A percentile compares a stretch with the other conserved stretches of the same genome.
Evolutionary conservation across 2,113 vertebrate genomes (phyloP).

Genomic region (Lagopus leucura): DNA sequence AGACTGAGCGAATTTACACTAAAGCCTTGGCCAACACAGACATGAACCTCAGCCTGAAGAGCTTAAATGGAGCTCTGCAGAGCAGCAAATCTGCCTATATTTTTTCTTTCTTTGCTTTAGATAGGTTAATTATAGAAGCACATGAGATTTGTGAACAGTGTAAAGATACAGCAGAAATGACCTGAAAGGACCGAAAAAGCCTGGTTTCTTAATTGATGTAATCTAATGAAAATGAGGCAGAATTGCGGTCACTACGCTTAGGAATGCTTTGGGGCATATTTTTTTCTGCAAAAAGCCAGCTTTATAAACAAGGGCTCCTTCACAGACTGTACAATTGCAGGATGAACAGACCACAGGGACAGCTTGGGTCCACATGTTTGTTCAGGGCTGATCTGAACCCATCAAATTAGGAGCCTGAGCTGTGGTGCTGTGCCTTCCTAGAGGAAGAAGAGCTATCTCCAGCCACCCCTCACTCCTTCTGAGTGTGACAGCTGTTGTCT

Average conservation of each 20-base stretch:
- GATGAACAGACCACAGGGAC: constrained; percentile 19
- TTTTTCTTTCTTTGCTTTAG: constrained; percentile 9
- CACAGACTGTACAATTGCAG: background rate
- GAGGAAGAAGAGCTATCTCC: background rate
- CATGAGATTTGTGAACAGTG: constrained; percentile 36
- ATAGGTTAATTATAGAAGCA: constrained; percentile 20
- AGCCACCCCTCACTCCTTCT: background rate
- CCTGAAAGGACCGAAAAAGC: constrained; percentile 40
- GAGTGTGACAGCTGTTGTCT: background rate
- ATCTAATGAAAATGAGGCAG: constrained; percentile 61
- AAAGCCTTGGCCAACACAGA: background rate
- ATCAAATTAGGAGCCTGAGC: background rate
- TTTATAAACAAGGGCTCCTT: constrained; percentile 29
- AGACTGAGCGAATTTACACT: background rate
- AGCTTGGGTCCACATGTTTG: constrained; percentile 26
- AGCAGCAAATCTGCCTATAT: background rate
- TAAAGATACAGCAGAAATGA: constrained; percentile 34
- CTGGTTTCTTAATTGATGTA: constrained; percentile 56
- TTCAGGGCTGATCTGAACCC: background rate
- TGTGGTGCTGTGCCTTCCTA: background rate
- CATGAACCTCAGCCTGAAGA: background rate
- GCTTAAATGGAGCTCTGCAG: background rate
- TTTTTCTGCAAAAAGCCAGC: background rate
- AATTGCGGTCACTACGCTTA: constrained; percentile 27
- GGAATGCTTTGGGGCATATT: constrained; percentile 30